Percentiles rank a stretch among this genome's conserved stretches.
These are phyloP conservation scores for Solea solea DNA, from an alignment of 2,113 vertebrate species.

Conservation along the genomic window DNA sequence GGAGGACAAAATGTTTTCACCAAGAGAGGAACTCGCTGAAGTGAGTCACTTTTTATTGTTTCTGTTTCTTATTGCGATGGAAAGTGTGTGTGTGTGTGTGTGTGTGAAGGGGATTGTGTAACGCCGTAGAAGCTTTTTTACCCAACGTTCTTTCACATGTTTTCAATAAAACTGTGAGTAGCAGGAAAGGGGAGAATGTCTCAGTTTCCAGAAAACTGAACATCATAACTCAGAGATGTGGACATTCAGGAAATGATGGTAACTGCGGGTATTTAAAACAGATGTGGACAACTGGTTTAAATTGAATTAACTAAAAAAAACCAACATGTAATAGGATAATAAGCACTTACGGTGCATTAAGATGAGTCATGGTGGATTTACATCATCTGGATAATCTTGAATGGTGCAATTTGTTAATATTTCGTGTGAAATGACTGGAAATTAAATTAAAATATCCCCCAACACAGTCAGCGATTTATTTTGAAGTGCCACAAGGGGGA, in stretches of 20 bases:
- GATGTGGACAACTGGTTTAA: not conserved
- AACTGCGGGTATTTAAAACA: not conserved
- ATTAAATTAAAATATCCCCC: too few relatives aligned
- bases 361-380: too few relatives aligned
- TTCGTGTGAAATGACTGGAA: too few relatives aligned
- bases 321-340: too few relatives aligned
- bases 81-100: not conserved
- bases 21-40: too few relatives aligned
- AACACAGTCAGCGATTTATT: too few relatives aligned
- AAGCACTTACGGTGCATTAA: too few relatives aligned
- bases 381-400: too few relatives aligned
- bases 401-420: too few relatives aligned
- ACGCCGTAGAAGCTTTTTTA: not conserved
- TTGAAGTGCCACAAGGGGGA: too few relatives aligned
- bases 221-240: too few relatives aligned
- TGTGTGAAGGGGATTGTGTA: not conserved
- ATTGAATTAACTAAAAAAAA: too few relatives aligned
- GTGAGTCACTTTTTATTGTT: not conserved
- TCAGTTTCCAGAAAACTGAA: not conserved
- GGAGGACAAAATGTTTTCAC: not conserved
- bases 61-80: slow-evolving; percentile 2
- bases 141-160: slow-evolving; percentile 3
- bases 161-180: not conserved
- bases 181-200: not conserved
- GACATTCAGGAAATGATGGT: not conserved